Evolutionary conservation across 2,113 vertebrate genomes (phyloP).

Genomic region (Burhinus oedicnemus): DNA sequence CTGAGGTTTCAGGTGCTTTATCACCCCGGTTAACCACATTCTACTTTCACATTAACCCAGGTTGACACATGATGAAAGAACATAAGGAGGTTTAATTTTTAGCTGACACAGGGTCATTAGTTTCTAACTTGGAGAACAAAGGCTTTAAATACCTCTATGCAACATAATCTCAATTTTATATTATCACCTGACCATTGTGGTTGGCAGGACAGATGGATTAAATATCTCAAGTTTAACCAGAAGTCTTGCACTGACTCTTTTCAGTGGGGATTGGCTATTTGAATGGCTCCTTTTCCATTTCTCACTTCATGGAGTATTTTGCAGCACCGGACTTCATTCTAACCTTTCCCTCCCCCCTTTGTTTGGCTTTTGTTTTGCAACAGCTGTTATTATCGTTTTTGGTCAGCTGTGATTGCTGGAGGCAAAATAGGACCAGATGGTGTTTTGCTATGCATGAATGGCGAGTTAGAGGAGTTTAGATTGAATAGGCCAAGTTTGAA

Average conservation of each 20-base stretch:
- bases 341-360: slow-evolving; percentile 93
- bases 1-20: slow-evolving; percentile 60
- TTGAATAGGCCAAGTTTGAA: slow-evolving; percentile 99
- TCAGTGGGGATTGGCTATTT: slow-evolving; percentile 74
- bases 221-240: slow-evolving; percentile 83
- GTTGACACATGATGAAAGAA: slow-evolving; percentile 68
- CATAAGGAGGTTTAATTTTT: slow-evolving; percentile 78
- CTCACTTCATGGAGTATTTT: slow-evolving; percentile 84
- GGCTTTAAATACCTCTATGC: slow-evolving; percentile 73
- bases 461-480: slow-evolving; percentile 94
- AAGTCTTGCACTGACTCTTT: slow-evolving; percentile 70
- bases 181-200: slow-evolving; percentile 82
- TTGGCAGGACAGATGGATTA: slow-evolving; percentile 77
- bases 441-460: slow-evolving; percentile 99
- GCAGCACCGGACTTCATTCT: slow-evolving; percentile 88
- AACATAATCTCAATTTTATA: slow-evolving; percentile 74
- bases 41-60: slow-evolving; percentile 73
- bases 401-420: slow-evolving; percentile 99
- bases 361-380: slow-evolving; percentile 99
- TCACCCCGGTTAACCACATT: slow-evolving; percentile 68
- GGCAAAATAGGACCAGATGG: slow-evolving; percentile 99
- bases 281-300: slow-evolving; percentile 82
- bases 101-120: slow-evolving; percentile 78
- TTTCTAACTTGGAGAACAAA: slow-evolving; percentile 72
- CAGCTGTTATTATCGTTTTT: slow-evolving; percentile 99